Evolutionary conservation across 2,797 vertebrate species (phyloP), one percentile per base, ranked within the genome.

Genomic region (Hylomyscus alleni): DNA sequence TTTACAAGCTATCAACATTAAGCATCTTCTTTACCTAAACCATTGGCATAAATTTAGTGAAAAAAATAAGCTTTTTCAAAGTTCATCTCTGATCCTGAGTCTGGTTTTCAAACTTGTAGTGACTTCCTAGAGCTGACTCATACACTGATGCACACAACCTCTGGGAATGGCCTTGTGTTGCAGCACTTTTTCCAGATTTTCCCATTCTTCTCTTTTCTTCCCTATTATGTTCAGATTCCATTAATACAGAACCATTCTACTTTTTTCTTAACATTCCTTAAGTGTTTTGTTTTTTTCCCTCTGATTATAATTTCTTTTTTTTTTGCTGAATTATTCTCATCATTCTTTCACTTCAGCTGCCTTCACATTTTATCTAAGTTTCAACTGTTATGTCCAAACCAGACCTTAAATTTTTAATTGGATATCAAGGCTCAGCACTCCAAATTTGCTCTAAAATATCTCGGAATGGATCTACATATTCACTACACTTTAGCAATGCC

Each of bases 361-460:
- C 47, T 73, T 94, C 29, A 54, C 86, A 77, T 77, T 72, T 47
- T 73, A 95, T 24, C 26, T 40, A 58, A 65, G 4, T 60, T 78
- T 91, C 50, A 93, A 85, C 31, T 89, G 92, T 20, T 29, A 75
- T 75, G 6, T 84, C 26, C 78, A 76, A 88, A 77, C 56, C 24
- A 62, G 14, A 67, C 17, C 29, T 40, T 76, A 47, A 82, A 1
- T 94, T 95, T 95, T 87, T 10, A 77, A 37, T 62, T 82, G 37
- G 72, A 52, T 90, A 93, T 62, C 14, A 90, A n/a, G 47, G 94
- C 20, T 76, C 37, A 81, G 22, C 2, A 58, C 26, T 47, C 37
- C 34, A 37, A 86, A 96, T 76, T 75, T 89, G 15, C 24, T 40
- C 80, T 94, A 91, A 93, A 62, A 73, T 4, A 77, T 5, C 15